Evolutionary conservation across 2,888 invertebrate genomes (phyloP).

Genomic region (Drymonia ruficornis): DNA sequence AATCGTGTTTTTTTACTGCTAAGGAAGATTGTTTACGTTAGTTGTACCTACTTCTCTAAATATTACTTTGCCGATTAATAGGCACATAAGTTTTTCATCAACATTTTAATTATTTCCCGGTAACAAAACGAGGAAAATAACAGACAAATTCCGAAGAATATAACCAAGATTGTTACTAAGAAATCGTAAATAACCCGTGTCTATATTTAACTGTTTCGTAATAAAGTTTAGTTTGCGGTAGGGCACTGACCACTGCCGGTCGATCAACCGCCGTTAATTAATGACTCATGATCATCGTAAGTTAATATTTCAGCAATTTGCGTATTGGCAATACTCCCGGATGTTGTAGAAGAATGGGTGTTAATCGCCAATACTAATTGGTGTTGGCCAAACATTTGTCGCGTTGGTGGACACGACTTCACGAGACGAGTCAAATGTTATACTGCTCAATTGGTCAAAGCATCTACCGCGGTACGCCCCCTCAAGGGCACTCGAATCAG

Average conservation of each 20-base stretch:
- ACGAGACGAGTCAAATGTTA: too few relatives aligned
- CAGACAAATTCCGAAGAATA: not conserved
- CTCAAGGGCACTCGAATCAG: too few relatives aligned
- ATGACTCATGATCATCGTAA: not conserved
- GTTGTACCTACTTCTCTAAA: too few relatives aligned
- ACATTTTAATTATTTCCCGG: not conserved
- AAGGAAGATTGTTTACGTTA: too few relatives aligned
- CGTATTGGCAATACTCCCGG: not conserved
- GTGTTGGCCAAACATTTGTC: too few relatives aligned
- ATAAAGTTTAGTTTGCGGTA: conserved; percentile 3
- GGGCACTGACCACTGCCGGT: conserved; percentile 3
- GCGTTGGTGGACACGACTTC: too few relatives aligned
- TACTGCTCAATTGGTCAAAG: too few relatives aligned
- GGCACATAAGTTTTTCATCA: too few relatives aligned
- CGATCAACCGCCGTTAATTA: not conserved
- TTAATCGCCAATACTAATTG: not conserved
- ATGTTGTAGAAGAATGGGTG: not conserved
- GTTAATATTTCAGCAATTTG: not conserved
- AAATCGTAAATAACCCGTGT: not conserved
- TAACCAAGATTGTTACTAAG: not conserved
- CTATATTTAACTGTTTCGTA: not conserved
- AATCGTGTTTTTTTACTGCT: too few relatives aligned
- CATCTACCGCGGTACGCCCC: too few relatives aligned
- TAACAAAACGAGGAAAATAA: not conserved
- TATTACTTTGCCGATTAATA: too few relatives aligned